Evolutionary conservation across 2,888 invertebrate genomes (phyloP), one percentile per base, ranked within the genome.

Genomic region (Podotricha telesiphe): DNA sequence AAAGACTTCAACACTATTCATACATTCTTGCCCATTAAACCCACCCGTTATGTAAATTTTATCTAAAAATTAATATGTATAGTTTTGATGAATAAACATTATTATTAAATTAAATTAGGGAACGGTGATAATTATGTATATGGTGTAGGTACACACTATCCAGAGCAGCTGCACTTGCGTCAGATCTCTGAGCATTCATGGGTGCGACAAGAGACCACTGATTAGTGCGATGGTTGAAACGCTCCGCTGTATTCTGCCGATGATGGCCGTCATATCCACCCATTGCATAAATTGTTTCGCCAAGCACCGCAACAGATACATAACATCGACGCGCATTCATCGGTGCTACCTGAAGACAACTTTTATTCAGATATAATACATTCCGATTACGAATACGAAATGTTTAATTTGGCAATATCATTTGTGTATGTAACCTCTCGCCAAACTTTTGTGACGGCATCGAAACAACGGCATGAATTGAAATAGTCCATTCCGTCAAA

Each of bases 401-500:
- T 28, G 2, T n/a, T 11, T 53, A 28, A 53, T 22, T n/a, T 8
- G 11, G 34, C 17, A n/a, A 53, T n/a, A 0, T 10, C 2, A 34
- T 34, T 15, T 19, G 17, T 42, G 40, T 20, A 11, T 56, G 17
- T 58, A 62, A 93, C 95, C 93, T 98, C 98, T 59, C 95, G 95
- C 98, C 98, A 99, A 40, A 86, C 89, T 87, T 97, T 98, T 1
- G 94, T 94, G 2, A 96, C 96, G 0, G 98, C 97, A 81, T 98
- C 96, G 86, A 98, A 98, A 77, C 97, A 96, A 10, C 97, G 94
- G 77, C 97, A 97, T 8, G 96, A 96, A 88, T 97, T 97, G 83
- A 97, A 97, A 82, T 97, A 97, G 78, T 96, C 96, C 89, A 95
- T 94, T n/a, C 98, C 98, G 80, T 98, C 97, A 82, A 98, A 98